Percentiles rank a stretch among this genome's conserved stretches.
These are phyloP conservation scores for Laupala kohalensis DNA, from an alignment of 1,140 invertebrate species.

Conservation along the genomic window DNA sequence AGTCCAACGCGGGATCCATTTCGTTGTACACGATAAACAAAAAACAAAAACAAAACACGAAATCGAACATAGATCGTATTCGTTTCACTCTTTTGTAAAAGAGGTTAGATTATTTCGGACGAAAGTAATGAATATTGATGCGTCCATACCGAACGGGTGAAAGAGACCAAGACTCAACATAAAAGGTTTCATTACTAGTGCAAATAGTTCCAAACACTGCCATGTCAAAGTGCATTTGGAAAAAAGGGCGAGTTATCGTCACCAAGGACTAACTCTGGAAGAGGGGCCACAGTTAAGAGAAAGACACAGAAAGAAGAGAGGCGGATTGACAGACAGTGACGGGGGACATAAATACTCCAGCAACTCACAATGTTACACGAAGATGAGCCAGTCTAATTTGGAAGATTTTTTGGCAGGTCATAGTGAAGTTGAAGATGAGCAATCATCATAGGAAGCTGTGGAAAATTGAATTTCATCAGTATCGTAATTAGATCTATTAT, in stretches of 20 bases:
- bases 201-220: neutral
- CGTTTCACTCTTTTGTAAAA: too few relatives aligned
- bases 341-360: too few relatives aligned
- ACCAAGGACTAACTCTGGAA: neutral
- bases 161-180: neutral
- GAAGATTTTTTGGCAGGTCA: neutral
- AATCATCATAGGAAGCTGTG: slow-evolving; percentile 8
- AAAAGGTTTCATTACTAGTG: neutral
- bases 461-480: neutral
- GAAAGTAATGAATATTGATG: neutral
- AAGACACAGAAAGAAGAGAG: neutral
- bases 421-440: slow-evolving; percentile 7
- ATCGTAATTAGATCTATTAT: too few relatives aligned
- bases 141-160: neutral
- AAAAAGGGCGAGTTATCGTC: neutral
- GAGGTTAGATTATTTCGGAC: too few relatives aligned
- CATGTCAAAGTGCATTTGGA: neutral
- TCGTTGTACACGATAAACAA: too few relatives aligned
- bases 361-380: neutral
- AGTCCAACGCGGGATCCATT: too few relatives aligned
- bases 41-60: too few relatives aligned
- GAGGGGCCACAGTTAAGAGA: neutral
- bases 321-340: neutral
- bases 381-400: neutral
- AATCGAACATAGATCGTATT: too few relatives aligned